A percentile compares a stretch with the other conserved stretches of the same genome.
Conservation (phyloP, 30 jellyfish, hydroid and myxozoan genomes). For the Turritopsis dohrnii region DNA sequence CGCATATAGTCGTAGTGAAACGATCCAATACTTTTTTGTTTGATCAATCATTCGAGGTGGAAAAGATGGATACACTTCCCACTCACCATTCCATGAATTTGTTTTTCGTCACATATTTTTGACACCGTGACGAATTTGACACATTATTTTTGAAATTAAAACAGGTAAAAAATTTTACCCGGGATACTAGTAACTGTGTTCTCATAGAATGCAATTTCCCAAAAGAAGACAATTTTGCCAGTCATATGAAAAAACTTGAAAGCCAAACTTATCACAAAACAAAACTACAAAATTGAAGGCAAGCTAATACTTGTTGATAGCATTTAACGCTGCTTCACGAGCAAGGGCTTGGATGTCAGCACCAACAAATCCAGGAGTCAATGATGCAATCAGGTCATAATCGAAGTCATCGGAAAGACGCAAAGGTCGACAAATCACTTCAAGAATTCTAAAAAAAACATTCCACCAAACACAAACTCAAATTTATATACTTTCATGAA, state of each 20-base stretch:
- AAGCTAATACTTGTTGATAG: slow-evolving; percentile 83
- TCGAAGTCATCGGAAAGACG: slow-evolving; percentile 53
- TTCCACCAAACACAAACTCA: not conserved
- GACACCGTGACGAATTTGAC: too few relatives aligned
- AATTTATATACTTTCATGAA: not conserved
- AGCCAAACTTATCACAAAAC: not conserved
- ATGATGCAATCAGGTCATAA: slow-evolving; percentile 57
- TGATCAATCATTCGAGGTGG: too few relatives aligned
- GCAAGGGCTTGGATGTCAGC: slow-evolving; percentile 94
- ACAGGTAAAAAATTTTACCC: too few relatives aligned
- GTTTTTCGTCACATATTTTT: too few relatives aligned
- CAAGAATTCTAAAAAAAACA: slow-evolving; percentile 48
- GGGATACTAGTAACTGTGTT: too few relatives aligned
- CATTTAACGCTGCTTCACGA: slow-evolving; percentile 97
- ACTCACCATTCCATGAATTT: too few relatives aligned
- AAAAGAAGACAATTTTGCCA: not conserved
- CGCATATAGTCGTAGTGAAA: too few relatives aligned
- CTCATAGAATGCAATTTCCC: too few relatives aligned
- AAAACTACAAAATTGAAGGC: not conserved
- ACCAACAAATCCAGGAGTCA: slow-evolving; percentile 99
- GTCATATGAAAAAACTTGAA: not conserved
- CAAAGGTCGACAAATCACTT: slow-evolving; percentile 65
- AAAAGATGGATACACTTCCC: too few relatives aligned
- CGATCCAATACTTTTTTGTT: too few relatives aligned
- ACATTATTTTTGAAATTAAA: too few relatives aligned